Percentiles rank a stretch among this genome's conserved stretches.
These are phyloP conservation scores for Beroe ovata DNA, from an alignment of 37 sponge, comb jelly and placozoan species.

Conservation along the genomic window DNA sequence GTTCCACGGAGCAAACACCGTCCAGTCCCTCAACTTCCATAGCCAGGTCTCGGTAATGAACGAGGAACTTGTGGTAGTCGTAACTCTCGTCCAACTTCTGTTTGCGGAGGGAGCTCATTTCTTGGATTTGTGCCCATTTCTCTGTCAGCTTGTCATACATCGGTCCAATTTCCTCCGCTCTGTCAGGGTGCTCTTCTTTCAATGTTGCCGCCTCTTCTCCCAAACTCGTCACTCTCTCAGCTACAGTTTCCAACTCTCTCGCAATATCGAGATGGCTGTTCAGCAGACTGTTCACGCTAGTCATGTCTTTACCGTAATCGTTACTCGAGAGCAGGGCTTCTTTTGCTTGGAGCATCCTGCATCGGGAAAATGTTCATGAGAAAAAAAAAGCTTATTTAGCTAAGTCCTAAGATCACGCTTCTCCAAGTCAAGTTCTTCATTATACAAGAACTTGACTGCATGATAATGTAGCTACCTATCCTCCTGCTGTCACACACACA, in stretches of 20 bases:
- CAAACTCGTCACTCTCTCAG: slow-evolving; percentile 26
- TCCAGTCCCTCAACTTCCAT: slow-evolving; percentile 29
- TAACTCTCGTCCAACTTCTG: slow-evolving; percentile 29
- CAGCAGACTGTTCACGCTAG: slow-evolving; percentile 45
- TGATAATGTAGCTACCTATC: no score
- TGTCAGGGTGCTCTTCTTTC: slow-evolving; percentile 7
- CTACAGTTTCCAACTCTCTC: slow-evolving; percentile 15
- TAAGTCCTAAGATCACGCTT: no score
- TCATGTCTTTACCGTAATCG: slow-evolving; percentile 66
- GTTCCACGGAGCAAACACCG: neutral
- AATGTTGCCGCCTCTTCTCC: slow-evolving; percentile 5
- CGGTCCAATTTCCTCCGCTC: neutral
- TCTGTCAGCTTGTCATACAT: slow-evolving; percentile 8
- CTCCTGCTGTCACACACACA: no score
- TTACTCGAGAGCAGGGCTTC: slow-evolving; percentile 20
- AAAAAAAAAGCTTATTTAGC: no score
- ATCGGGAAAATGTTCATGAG: no score
- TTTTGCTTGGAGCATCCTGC: slow-evolving; percentile 13
- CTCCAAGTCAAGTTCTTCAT: no score
- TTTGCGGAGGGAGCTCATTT: neutral
- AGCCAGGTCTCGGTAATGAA: slow-evolving; percentile 42
- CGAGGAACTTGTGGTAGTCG: slow-evolving; percentile 53
- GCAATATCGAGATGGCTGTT: slow-evolving; percentile 27
- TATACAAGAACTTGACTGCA: no score
- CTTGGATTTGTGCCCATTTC: slow-evolving; percentile 6